Evolutionary conservation across 2,888 invertebrate species (phyloP), one percentile per base, ranked within the genome.

Genomic region (Latrodectus hesperus): DNA sequence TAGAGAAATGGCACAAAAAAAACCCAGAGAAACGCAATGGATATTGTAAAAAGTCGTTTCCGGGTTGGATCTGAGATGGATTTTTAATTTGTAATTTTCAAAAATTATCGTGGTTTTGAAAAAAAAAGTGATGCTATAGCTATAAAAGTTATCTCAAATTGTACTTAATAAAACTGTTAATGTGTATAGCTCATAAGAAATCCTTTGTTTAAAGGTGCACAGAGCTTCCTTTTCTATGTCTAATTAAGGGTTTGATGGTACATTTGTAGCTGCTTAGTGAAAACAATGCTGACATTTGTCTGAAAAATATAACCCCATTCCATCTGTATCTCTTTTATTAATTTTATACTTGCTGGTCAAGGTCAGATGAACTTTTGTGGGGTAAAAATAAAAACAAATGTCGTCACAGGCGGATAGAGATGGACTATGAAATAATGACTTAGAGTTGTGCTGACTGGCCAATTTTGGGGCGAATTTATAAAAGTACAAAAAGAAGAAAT

Each of bases 381-480:
- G 71, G 80, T 71, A 80, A 80, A 80, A 80, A 80, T 80, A 52
- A 38, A 72, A 80, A 38, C 38, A 38, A 64, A 64, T 22, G 51
- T 72, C 80, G 80, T 80, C 80, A 80, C 80, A 80, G 80, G 72
- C 80, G 71, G 80, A 17, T 80, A 72, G 80, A 71, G 80, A 80
- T 80, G 72, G 80, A 70, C 71, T 79, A 55, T n/a, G 26, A 72
- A 64, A 60, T n/a, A 53, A 70, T 68, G 38, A 68, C 49, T 60
- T 70, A 70, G 52, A 68, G 49, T 53, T 70, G 78, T n/a, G 65
- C 65, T 49, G 49, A 67, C 52, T 55, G 26, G 55, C n/a, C n/a
- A 26, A 38, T 26, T 52, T 70, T 14, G 17, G 16, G 70, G 68
- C 55, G 17, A 78, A 55, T 55, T 52, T 78, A 22, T 22, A 26